Percentiles rank a stretch among this genome's conserved stretches.
Evolutionary conservation across 1,140 invertebrate genomes (phyloP).

Genomic region (Heliconius congener): DNA sequence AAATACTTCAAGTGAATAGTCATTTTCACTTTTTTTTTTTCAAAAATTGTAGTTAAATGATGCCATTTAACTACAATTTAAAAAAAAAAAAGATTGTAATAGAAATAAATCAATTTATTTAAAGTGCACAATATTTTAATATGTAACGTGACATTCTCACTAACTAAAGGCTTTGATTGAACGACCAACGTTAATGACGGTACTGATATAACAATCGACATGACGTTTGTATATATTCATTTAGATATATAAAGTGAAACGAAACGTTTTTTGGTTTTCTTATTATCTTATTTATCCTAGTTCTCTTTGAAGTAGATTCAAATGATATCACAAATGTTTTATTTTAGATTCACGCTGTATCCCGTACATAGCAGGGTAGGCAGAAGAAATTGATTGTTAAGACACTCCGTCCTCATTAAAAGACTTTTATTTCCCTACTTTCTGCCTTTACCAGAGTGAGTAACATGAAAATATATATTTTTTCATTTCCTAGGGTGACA

Average conservation of each 20-base stretch:
- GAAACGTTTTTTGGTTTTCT: neutral
- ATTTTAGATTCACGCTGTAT: neutral
- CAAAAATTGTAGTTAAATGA: no score
- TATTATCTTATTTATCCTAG: neutral
- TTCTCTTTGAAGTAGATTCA: neutral
- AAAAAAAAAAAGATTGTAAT: neutral
- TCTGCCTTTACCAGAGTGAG: no score
- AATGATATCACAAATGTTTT: neutral
- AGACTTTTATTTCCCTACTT: no score
- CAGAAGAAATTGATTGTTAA: no score
- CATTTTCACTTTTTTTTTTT: no score
- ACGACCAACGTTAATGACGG: neutral
- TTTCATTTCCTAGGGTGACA: no score
- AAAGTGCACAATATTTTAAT: conserved; percentile 13
- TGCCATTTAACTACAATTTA: no score
- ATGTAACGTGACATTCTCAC: neutral
- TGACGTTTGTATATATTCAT: neutral
- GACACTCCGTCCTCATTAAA: no score
- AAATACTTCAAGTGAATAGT: no score
- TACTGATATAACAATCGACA: neutral
- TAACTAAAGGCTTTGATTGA: conserved; percentile 7
- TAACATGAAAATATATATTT: no score
- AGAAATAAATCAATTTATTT: conserved; percentile 2
- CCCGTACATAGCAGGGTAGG: neutral
- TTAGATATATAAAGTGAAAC: neutral